Evolutionary conservation across 2,113 vertebrate species (phyloP), one percentile per base, ranked within the genome.

Genomic region (Aepyceros melampus): DNA sequence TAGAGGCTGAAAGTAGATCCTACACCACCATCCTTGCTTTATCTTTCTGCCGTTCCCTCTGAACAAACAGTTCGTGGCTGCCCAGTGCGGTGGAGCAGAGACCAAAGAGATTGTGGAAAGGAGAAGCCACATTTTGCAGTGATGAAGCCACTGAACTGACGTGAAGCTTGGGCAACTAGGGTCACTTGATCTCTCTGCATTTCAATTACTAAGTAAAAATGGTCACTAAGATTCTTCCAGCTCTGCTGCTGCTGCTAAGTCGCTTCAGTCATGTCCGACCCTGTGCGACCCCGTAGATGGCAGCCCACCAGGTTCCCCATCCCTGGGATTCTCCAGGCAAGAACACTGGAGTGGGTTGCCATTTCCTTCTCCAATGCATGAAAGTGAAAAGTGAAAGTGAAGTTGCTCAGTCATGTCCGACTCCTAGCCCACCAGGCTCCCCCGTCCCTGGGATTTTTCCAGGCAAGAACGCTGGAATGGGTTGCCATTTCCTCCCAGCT

Each of bases 121-220:
- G 55, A 82, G 45, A 64, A 60, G 27, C n/a, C 55, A 76, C 2
- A 6, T 62, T 40, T 62, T 76, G 29, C 51, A 17, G 2, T 71
- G 60, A 49, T 27, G 23, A 95, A 87, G 49, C 15, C 55, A 67
- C 43, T 45, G 23, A 33, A 58, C 10, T 56, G 45, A 85, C 47
- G 33, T 81, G 55, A 55, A 27, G 93, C 31, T 93, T 64, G 36
- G 21, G 21, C 53, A 86, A 13, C 23, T 43, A 23, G 29, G 17
- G 60, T 47, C 58, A n/a, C 82, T 76, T 85, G 56, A 85, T 33
- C 49, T 84, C 87, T 71, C 40, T 85, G 36, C 25, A 64, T 87
- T 96, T 98, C 60, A 71, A 2, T 31, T 60, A 36, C 47, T 91
- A 40, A 58, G 45, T 29, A 97, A 23, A 47, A 94, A 95, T 40